Conservation (phyloP, 1,140 invertebrate species). For the Acromyrmex charruanus region DNA sequence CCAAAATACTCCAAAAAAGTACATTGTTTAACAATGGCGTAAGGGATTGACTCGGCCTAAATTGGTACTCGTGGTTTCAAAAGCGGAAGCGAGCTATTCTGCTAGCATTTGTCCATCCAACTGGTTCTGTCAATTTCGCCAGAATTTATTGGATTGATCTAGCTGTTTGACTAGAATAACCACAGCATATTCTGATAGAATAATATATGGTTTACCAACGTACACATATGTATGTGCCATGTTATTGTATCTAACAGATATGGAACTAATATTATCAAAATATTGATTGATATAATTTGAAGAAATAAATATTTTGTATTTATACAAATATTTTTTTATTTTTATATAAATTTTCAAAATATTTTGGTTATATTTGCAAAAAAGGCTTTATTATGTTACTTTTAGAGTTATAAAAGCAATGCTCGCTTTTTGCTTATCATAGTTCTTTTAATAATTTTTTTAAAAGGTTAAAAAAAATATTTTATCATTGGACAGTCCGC, state of each 20-base stretch:
- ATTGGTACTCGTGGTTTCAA: slow-evolving; percentile 54
- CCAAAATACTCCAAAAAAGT: slow-evolving; percentile 21
- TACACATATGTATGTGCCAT: background rate
- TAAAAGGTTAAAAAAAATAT: background rate
- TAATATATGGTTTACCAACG: slow-evolving; percentile 51
- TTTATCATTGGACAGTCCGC: background rate
- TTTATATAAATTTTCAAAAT: background rate
- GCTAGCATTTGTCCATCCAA: slow-evolving; percentile 32
- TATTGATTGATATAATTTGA: background rate
- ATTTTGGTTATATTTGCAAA: slow-evolving; percentile 7
- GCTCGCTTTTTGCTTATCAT: background rate
- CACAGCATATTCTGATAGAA: slow-evolving; percentile 50
- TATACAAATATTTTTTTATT: background rate
- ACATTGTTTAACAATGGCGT: slow-evolving; percentile 45
- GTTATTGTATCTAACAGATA: slow-evolving; percentile 21
- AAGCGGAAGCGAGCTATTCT: slow-evolving; percentile 49
- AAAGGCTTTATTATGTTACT: background rate
- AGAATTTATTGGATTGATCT: slow-evolving; percentile 59
- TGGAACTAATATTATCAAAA: slow-evolving; percentile 7
- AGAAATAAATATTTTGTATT: background rate
- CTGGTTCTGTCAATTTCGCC: slow-evolving; percentile 53
- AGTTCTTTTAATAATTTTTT: background rate
- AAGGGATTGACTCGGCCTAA: slow-evolving; percentile 24
- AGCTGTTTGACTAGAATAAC: slow-evolving; percentile 56
- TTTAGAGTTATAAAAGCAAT: background rate